Base-by-base conservation (phyloP, 1,140 invertebrate genomes). In the Drosophila mojavensis region DNA sequence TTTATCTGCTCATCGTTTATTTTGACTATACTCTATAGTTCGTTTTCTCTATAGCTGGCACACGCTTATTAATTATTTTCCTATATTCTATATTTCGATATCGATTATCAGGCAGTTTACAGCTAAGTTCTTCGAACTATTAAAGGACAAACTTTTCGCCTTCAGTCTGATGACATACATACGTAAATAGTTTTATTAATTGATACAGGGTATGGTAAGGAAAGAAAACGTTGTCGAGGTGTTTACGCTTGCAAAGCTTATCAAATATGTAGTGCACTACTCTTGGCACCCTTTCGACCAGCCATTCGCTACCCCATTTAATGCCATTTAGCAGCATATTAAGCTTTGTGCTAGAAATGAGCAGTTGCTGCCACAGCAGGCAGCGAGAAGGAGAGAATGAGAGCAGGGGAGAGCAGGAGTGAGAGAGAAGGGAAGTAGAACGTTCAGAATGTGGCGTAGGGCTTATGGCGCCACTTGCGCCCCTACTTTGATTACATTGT, bases 321-420 rank as follows among this genome's bases (percentile, higher is more conserved):
- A 83, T 88, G 77, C 73, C 83, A 89, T 88, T 88, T 88, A 88
- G 83, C 84, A 88, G 84, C 77, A 80, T 89, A 88, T 88, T 88
- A 86, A 88, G 79, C 82, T 88, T 83, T 82, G 79, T 79, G 78
- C 79, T 88, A 71, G 83, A 77, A 88, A 79, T 79, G 83, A 86
- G 79, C 83, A 85, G 79, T 75, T 83, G 73, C 39, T 60, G n/a
- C 11, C 5, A 24, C 10, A 26, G 2, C 7, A 13, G 28, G 28
- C 28, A 33, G 33, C 6, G 33, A 33, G 33, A 33, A 9, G 2
- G 33, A 9, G 33, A 33, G 33, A 1, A 4, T 3, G 28, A 30
- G 28, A 4, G 24, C 4, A 3, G 5, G 28, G 2, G 28, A 30
- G 28, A 4, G 24, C 4, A 3, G 20, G 13, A 6, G n/a, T 13